Evolutionary conservation across 2,113 vertebrate species (phyloP).

Genomic region (Petrocephalus microphthalmus): DNA sequence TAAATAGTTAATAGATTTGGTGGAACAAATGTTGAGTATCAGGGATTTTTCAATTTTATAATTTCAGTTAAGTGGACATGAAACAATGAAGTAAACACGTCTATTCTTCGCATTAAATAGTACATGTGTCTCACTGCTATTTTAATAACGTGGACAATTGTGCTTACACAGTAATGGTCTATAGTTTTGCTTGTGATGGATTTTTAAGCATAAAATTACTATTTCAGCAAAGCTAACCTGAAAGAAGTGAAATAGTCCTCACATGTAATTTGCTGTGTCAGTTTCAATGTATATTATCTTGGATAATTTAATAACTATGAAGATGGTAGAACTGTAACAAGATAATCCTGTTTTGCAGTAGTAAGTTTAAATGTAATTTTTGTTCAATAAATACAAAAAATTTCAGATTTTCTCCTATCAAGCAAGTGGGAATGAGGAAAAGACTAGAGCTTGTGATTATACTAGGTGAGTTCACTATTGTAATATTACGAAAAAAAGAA

Average conservation of each 20-base stretch:
- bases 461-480: not conserved
- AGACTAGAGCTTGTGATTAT: not conserved
- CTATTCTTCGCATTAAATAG: not conserved
- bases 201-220: not conserved
- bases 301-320: not conserved
- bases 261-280: not conserved
- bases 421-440: not conserved
- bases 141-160: not conserved
- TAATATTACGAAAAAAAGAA: not conserved
- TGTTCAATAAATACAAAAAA: not conserved
- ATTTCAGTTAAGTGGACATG: not conserved
- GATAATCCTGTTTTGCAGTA: not conserved
- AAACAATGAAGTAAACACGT: not conserved
- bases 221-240: not conserved
- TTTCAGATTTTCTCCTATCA: not conserved
- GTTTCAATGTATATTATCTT: not conserved
- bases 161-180: not conserved
- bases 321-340: not conserved
- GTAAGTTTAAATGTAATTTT: not conserved
- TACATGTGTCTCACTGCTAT: not conserved
- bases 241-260: not conserved
- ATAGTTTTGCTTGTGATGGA: not conserved
- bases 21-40: not conserved
- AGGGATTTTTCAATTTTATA: not conserved
- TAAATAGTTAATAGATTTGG: not conserved